These are phyloP conservation scores for Tonatia bakeri DNA, from an alignment of 2,113 vertebrate species.

Conservation along the genomic window DNA sequence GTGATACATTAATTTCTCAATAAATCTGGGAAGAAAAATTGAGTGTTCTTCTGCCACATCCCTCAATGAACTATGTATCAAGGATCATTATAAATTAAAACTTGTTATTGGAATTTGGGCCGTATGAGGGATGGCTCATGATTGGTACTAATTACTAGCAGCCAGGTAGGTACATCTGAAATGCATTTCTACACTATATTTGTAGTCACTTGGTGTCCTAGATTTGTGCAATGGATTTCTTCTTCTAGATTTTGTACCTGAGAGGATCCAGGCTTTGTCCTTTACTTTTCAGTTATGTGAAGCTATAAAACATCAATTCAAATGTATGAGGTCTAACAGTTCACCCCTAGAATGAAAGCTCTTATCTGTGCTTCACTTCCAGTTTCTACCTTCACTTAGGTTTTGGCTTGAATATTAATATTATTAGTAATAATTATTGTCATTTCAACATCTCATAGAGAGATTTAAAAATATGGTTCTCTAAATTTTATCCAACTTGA, in stretches of 20 bases:
- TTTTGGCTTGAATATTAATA: background rate
- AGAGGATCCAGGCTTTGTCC: background rate
- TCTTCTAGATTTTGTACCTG: background rate
- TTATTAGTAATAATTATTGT: background rate
- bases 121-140: background rate
- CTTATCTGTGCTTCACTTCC: background rate
- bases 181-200: background rate
- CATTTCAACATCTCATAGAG: background rate
- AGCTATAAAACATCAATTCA: background rate
- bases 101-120: background rate
- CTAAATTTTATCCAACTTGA: background rate
- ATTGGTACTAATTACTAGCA: background rate
- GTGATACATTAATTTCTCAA: background rate
- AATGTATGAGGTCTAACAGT: background rate
- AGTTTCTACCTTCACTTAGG: background rate
- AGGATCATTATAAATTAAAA: background rate
- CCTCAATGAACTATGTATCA: background rate
- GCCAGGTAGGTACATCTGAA: background rate
- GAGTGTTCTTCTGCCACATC: background rate
- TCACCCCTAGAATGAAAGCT: background rate
- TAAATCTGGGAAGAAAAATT: background rate
- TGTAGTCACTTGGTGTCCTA: background rate
- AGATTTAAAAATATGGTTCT: background rate
- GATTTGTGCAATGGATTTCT: background rate
- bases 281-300: background rate